phyloP scores from a whole-genome alignment of 64 coral and sea anemone species.

The Anthopleura sola region DNA sequence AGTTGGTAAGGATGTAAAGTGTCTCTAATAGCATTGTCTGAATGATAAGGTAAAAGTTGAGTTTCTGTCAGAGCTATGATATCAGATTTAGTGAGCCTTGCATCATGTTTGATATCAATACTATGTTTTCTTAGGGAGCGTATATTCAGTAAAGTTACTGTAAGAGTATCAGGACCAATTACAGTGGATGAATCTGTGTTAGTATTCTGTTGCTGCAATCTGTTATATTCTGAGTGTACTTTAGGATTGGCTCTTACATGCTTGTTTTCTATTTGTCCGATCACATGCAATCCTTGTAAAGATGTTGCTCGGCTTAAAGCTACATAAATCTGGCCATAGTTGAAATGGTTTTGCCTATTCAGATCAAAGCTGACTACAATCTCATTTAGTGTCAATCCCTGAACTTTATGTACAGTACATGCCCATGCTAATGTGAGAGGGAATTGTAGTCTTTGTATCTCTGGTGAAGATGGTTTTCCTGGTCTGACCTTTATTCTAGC shows the following conservation, averaged over 20 bases:
- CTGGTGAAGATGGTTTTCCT: constrained; percentile 29
- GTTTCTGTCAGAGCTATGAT: constrained; percentile 39
- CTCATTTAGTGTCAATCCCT: constrained; percentile 50
- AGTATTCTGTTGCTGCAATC: neutral
- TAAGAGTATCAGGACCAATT: neutral
- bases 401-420: constrained; percentile 78
- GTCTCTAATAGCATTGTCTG: constrained; percentile 20
- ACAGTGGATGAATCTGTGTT: neutral
- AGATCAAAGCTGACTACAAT: neutral
- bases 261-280: constrained; percentile 35
- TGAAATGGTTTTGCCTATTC: too few species aligned
- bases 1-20: constrained; percentile 24
- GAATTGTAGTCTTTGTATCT: constrained; percentile 70
- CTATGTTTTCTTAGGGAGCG: constrained; percentile 5
- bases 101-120: constrained; percentile 32
- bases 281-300: constrained; percentile 5
- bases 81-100: neutral
- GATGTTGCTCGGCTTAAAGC: constrained; percentile 37
- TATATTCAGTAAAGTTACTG: constrained; percentile 16
- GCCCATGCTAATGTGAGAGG: constrained; percentile 64
- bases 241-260: constrained; percentile 32
- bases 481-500: constrained; percentile 40
- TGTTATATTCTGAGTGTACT: constrained; percentile 37
- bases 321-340: too few species aligned
- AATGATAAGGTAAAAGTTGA: constrained; percentile 8